Conservation (phyloP, 1,140 invertebrate species). For the Drosophila baimaii region DNA sequence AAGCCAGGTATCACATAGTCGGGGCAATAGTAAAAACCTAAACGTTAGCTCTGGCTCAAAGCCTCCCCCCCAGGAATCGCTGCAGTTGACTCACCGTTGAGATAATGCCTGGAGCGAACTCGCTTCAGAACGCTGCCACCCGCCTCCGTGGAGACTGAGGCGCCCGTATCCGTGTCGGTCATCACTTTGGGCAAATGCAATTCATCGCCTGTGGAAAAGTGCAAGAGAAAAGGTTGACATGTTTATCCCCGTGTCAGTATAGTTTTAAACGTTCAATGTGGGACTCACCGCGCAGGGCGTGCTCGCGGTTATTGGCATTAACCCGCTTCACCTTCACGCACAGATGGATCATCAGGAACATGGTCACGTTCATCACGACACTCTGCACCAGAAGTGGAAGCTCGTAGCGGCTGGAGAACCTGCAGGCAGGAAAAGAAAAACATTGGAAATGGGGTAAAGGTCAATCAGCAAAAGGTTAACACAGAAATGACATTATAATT, state of each 20-base stretch:
- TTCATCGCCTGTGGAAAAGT: conserved; percentile 67
- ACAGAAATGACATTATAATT: conserved; percentile 63
- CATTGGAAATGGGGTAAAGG: conserved; percentile 34
- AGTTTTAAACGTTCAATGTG: not conserved
- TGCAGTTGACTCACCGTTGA: conserved; percentile 71
- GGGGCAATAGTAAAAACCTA: not conserved
- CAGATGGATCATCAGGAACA: conserved; percentile 97
- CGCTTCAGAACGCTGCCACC: conserved; percentile 68
- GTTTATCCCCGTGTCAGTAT: conserved; percentile 10
- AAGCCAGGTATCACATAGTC: not conserved
- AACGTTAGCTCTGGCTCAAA: not conserved
- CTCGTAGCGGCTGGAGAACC: conserved; percentile 99
- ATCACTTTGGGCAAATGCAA: conserved; percentile 81
- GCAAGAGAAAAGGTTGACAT: conserved; percentile 12
- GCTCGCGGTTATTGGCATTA: conserved; percentile 91
- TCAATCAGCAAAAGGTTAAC: conserved; percentile 12
- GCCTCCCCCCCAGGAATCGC: conserved; percentile 14
- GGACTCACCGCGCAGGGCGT: conserved; percentile 92
- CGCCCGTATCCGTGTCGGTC: conserved; percentile 75
- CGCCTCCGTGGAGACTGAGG: conserved; percentile 70
- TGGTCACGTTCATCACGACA: conserved; percentile 98
- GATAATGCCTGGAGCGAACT: conserved; percentile 80
- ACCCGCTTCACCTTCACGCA: conserved; percentile 95
- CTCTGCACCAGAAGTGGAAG: conserved; percentile 97
- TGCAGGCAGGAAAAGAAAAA: conserved; percentile 86